Evolutionary conservation across 1,140 invertebrate species (phyloP).

Genomic region (Maniola jurtina): DNA sequence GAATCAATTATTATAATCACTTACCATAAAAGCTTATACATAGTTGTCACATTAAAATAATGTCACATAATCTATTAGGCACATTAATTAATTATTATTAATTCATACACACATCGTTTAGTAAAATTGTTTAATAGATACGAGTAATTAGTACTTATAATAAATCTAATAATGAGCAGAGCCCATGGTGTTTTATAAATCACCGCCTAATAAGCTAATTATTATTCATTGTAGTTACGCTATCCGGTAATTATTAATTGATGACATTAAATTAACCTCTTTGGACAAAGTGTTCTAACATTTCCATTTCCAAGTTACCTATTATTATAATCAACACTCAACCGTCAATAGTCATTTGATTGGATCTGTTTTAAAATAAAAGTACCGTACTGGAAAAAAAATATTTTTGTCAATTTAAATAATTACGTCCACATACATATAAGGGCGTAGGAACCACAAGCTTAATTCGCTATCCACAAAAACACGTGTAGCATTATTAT

Average conservation of each 20-base stretch:
- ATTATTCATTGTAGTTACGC: slow-evolving; percentile 1
- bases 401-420: too few species aligned
- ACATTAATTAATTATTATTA: neutral
- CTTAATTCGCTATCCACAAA: too few species aligned
- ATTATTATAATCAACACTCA: too few species aligned
- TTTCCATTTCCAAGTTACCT: too few species aligned
- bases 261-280: neutral
- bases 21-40: too few species aligned
- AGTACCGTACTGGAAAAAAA: too few species aligned
- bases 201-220: slow-evolving; percentile 27
- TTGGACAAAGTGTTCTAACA: neutral
- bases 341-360: too few species aligned
- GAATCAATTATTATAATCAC: too few species aligned
- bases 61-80: neutral
- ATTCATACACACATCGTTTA: neutral
- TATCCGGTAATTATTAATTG: neutral
- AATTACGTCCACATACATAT: too few species aligned
- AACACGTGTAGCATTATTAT: too few species aligned
- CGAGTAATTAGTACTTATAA: neutral
- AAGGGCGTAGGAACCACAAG: too few species aligned
- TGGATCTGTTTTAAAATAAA: too few species aligned
- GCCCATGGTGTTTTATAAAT: slow-evolving; percentile 23
- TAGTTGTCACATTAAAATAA: neutral
- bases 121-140: neutral
- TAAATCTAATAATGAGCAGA: slow-evolving; percentile 14